phyloP scores from a whole-genome alignment of 2,797 vertebrate species.

The Gambelia wislizenii region DNA sequence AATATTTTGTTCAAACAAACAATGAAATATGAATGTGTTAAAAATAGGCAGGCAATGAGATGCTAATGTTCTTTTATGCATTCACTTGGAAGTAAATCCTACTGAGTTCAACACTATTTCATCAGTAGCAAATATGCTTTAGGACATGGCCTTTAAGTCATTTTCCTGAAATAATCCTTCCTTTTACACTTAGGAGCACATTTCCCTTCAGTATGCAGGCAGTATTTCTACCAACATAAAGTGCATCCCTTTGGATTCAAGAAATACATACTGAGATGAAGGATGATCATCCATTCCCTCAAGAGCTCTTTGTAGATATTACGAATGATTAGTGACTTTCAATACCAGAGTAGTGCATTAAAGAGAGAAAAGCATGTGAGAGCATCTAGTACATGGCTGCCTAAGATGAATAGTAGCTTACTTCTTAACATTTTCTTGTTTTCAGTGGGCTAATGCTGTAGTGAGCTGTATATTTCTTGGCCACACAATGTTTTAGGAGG shows the following conservation, averaged over 20 bases:
- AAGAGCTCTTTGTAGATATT: constrained; percentile 29
- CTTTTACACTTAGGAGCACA: constrained; percentile 29
- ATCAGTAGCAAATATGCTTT: neutral
- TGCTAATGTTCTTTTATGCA: neutral
- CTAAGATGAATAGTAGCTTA: constrained; percentile 31
- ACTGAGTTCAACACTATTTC: too few species aligned
- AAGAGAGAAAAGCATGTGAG: neutral
- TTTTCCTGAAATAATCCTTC: constrained; percentile 6
- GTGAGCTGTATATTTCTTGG: neutral
- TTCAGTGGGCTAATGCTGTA: neutral
- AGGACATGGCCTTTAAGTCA: neutral
- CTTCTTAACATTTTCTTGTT: constrained; percentile 29
- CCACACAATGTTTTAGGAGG: neutral
- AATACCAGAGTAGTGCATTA: neutral
- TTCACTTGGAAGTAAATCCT: neutral
- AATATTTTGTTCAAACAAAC: too few species aligned
- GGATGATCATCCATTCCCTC: constrained; percentile 36
- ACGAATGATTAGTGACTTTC: constrained; percentile 38
- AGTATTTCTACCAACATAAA: constrained; percentile 37
- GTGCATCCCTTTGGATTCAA: constrained; percentile 26
- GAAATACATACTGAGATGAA: constrained; percentile 22
- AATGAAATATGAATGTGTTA: too few species aligned
- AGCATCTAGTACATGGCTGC: neutral
- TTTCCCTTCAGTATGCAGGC: neutral
- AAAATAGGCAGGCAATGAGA: neutral